phyloP scores from a whole-genome alignment of 2,888 invertebrate genomes.

The Hemicrepidius hirtus region DNA sequence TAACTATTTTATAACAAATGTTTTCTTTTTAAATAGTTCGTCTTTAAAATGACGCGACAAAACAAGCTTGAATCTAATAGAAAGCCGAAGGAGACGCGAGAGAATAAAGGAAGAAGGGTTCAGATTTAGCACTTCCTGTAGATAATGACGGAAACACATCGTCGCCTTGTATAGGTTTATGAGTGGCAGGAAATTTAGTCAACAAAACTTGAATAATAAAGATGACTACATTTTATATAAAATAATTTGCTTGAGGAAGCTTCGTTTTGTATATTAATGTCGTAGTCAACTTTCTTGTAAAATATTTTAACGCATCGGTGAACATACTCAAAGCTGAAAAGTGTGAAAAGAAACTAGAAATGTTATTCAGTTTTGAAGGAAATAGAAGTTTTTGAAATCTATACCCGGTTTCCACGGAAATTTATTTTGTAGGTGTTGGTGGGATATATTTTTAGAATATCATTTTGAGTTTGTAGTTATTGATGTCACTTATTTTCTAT shows the following conservation, averaged over 20 bases:
- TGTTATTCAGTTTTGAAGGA: neutral
- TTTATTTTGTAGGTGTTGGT: no score
- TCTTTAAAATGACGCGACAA: constrained; percentile 8
- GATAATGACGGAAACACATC: constrained; percentile 48
- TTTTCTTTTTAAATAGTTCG: constrained; percentile 1
- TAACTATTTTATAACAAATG: neutral
- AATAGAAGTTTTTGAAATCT: no score
- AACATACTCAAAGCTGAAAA: no score
- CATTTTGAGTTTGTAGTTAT: no score
- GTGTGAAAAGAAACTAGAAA: neutral
- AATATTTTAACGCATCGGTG: no score
- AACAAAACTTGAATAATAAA: constrained; percentile 26
- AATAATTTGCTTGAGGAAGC: neutral
- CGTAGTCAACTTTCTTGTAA: no score
- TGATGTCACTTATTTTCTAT: no score
- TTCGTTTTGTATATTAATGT: neutral
- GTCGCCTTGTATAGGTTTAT: constrained; percentile 31
- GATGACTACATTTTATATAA: constrained; percentile 15
- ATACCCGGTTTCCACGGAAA: no score
- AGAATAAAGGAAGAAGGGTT: constrained; percentile 31
- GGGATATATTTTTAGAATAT: no score
- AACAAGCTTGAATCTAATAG: constrained; percentile 4
- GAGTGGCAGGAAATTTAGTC: constrained; percentile 37
- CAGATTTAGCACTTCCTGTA: constrained; percentile 43
- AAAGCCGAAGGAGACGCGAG: constrained; percentile 21